These are phyloP conservation scores for Spilosoma lubricipeda DNA, from an alignment of 2,888 invertebrate genomes.

Conservation along the genomic window DNA sequence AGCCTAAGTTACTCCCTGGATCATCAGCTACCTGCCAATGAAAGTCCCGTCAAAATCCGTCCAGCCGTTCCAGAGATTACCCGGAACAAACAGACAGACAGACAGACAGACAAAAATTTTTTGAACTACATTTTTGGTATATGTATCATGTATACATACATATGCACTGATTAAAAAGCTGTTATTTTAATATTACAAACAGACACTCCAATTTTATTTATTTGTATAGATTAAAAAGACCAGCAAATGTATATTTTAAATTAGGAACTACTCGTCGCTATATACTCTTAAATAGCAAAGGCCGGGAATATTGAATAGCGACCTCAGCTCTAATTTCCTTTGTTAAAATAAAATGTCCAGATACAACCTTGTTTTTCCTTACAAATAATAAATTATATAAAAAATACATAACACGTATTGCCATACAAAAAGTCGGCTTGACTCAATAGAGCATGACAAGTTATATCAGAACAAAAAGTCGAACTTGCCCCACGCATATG, in stretches of 20 bases:
- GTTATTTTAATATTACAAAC: too few relatives aligned
- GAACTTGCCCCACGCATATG: conserved; percentile 58
- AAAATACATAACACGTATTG: conserved; percentile 39
- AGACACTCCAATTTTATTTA: too few relatives aligned
- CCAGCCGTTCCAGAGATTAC: too few relatives aligned
- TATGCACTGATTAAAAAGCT: too few relatives aligned
- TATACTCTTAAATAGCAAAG: background rate
- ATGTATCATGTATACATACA: too few relatives aligned
- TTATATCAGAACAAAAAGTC: conserved; percentile 61
- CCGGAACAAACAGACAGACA: too few relatives aligned
- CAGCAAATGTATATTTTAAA: background rate
- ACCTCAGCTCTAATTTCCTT: background rate
- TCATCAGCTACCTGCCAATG: too few relatives aligned
- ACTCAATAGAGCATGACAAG: conserved; percentile 63
- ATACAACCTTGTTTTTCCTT: conserved; percentile 20
- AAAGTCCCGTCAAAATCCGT: too few relatives aligned
- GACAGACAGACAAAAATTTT: too few relatives aligned
- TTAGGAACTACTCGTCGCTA: background rate
- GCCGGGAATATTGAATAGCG: background rate
- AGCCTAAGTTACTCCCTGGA: too few relatives aligned
- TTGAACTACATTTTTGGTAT: too few relatives aligned
- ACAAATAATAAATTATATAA: conserved; percentile 27
- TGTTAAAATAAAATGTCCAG: background rate
- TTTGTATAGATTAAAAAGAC: too few relatives aligned
- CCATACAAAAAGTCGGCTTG: conserved; percentile 44